These are phyloP conservation scores for Saccostrea glomerata DNA, from an alignment of 1,140 invertebrate species.

Conservation along the genomic window DNA sequence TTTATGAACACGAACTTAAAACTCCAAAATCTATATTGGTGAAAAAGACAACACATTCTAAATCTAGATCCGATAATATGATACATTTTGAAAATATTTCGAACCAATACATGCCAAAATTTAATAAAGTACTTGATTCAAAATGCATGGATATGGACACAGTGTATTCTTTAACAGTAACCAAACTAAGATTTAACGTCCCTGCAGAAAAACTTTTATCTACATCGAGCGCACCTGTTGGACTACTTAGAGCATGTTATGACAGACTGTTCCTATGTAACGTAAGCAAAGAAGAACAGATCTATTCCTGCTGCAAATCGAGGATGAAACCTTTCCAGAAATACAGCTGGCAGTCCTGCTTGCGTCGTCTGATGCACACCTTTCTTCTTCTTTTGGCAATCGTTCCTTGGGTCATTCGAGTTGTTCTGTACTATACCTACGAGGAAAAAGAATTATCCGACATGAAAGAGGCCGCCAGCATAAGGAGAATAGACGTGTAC, in stretches of 20 bases:
- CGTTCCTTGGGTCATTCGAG: conserved; percentile 13
- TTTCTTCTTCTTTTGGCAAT: background rate
- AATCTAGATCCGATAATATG: background rate
- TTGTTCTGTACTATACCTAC: background rate
- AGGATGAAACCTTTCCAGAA: background rate
- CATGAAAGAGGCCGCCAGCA: background rate
- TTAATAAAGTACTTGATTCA: background rate
- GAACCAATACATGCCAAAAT: background rate
- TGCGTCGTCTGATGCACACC: background rate
- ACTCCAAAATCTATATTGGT: background rate
- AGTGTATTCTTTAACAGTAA: background rate
- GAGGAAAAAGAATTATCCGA: background rate
- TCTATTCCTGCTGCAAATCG: background rate
- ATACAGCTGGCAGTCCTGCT: background rate
- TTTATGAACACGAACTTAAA: background rate
- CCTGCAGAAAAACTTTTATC: background rate
- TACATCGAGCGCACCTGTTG: background rate
- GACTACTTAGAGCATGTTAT: background rate
- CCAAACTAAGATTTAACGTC: conserved; percentile 12
- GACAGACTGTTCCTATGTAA: background rate
- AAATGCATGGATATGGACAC: background rate
- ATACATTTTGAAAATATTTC: background rate
- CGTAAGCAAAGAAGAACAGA: background rate
- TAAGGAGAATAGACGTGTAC: background rate
- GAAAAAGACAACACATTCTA: background rate